These are phyloP conservation scores for Nymphalis c-album DNA, from an alignment of 2,888 invertebrate species.

Conservation along the genomic window DNA sequence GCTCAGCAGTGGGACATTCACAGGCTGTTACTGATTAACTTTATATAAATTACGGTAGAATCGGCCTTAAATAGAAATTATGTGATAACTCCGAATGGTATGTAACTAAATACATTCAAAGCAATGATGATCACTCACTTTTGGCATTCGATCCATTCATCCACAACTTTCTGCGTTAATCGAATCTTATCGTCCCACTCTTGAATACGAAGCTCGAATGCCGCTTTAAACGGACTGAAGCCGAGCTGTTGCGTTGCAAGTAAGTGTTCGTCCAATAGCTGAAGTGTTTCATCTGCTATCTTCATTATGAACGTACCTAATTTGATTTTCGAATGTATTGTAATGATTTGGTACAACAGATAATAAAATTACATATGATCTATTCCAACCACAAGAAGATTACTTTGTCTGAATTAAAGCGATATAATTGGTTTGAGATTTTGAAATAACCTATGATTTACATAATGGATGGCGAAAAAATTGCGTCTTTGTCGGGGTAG, in stretches of 20 bases:
- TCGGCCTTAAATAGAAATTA: background rate
- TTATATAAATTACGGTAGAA: too few species aligned
- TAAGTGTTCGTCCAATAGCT: constrained; percentile 88
- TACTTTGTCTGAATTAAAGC: too few species aligned
- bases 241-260: constrained; percentile 87
- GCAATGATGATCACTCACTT: constrained; percentile 66
- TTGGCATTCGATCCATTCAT: constrained; percentile 88
- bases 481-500: too few species aligned
- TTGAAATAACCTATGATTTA: too few species aligned
- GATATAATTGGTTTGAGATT: too few species aligned
- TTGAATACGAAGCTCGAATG: constrained; percentile 87
- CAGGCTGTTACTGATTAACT: too few species aligned
- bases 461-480: background rate
- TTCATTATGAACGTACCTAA: constrained; percentile 88
- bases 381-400: too few species aligned
- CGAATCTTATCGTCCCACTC: constrained; percentile 87
- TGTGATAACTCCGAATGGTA: background rate
- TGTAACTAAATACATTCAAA: too few species aligned
- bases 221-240: constrained; percentile 89
- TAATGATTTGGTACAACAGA: background rate
- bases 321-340: background rate
- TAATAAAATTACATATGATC: too few species aligned
- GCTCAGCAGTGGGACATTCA: too few species aligned
- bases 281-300: constrained; percentile 86
- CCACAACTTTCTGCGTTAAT: constrained; percentile 83